Base-by-base conservation (phyloP, 1,140 invertebrate genomes). In the Idris sp. region DNA sequence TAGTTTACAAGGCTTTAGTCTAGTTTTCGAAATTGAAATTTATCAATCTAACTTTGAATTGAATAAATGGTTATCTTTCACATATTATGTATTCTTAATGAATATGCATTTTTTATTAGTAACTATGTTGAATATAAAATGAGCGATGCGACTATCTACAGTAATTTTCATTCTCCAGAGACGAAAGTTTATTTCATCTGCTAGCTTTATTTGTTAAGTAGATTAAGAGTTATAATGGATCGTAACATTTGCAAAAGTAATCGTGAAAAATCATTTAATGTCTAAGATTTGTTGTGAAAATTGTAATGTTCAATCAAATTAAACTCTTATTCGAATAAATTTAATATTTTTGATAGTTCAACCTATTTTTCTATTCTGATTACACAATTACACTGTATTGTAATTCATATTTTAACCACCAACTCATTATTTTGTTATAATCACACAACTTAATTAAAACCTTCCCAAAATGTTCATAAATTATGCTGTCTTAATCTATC, bases 31-130 rank as follows among this genome's bases (percentile, higher is more conserved):
- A 44, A 58, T 69, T 30, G 28, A 26, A 49, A 68, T 69, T 59
- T 44, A 72, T 72, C 58, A 64, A 58, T 64, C 48, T 64, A 72
- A 72, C 56, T 72, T 72, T 72, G 56, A 58, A 72, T 56, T 64
- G 40, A 40, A 64, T 58, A 64, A 56, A 64, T 72, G 38, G 35
- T 62, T 51, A 59, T 58, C 59, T 74, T 74, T 58, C 38, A 61
- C 54, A 36, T 30, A 56, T 65, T 59, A 65, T 46, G 69, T 51
- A 40, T 59, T 35, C 22, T 59, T 65, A 74, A 74, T 65, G 69
- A 74, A 74, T 74, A 74, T 74, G 61, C 61, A 74, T 74, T 61
- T 49, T 38, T 43, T 49, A 74, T 62, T 51, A 48, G 71, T 74
- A 74, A 74, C 71, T 74, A 67, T 49, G 61, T 44, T 53, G 11